Percentiles rank a stretch among this genome's conserved stretches.
Evolutionary conservation across 2,888 invertebrate species (phyloP).

Genomic region (Deroplatys truncata): DNA sequence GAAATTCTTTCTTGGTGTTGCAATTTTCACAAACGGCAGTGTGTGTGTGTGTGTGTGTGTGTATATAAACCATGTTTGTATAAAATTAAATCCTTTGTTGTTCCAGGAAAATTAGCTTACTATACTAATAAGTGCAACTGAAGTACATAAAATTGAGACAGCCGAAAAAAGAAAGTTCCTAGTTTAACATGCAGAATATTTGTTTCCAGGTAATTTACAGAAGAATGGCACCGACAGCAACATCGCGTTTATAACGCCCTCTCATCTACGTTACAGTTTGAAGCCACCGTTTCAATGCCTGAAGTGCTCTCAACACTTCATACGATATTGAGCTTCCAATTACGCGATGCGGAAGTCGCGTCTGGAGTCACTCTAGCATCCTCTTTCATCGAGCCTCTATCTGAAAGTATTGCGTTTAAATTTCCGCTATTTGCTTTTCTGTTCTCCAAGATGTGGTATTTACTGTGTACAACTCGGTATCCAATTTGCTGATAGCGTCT

Average conservation of each 20-base stretch:
- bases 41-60: too few species aligned
- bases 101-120: too few species aligned
- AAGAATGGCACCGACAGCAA: too few species aligned
- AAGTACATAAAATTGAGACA: too few species aligned
- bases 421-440: background rate
- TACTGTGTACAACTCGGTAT: background rate
- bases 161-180: too few species aligned
- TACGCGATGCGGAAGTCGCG: background rate
- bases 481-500: background rate
- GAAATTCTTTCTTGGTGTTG: too few species aligned
- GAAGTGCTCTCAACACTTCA: background rate
- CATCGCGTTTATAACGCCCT: background rate
- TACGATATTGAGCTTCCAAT: background rate
- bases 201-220: too few species aligned
- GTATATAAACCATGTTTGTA: too few species aligned
- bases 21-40: too few species aligned
- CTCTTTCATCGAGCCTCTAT: background rate
- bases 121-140: too few species aligned
- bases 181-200: too few species aligned
- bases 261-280: background rate
- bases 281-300: background rate
- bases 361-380: background rate
- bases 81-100: too few species aligned
- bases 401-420: background rate
- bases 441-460: background rate